Conservation (phyloP, 2,888 invertebrate species). For the Euclidia mi region DNA sequence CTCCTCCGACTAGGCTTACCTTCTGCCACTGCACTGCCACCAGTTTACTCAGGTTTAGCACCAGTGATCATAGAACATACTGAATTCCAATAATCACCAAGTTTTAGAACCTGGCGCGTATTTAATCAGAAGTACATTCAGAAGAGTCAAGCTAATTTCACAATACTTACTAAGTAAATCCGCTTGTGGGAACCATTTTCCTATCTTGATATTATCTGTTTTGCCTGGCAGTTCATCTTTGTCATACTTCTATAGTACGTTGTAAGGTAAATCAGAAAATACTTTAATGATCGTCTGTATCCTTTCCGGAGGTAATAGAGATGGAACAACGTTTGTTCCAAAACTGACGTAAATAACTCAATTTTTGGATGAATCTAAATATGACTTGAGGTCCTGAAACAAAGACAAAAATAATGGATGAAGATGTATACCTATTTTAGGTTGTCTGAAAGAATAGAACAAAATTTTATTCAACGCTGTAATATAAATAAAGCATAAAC, state of each 20-base stretch:
- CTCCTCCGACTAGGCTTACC: no score
- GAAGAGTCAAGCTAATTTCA: no score
- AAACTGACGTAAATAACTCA: conserved; percentile 79
- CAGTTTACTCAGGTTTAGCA: no score
- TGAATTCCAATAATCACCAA: no score
- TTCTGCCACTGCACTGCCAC: no score
- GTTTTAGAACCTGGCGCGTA: no score
- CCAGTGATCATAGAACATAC: no score
- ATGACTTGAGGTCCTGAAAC: conserved; percentile 66
- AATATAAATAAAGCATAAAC: no score
- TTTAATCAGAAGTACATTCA: no score
- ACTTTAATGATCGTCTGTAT: conserved; percentile 63
- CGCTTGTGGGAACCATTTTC: conserved; percentile 26
- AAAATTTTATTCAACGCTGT: no score
- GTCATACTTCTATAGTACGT: conserved; percentile 78
- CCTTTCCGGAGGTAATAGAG: conserved; percentile 58
- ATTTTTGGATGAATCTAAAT: conserved; percentile 65
- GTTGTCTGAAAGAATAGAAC: no score
- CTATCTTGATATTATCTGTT: conserved; percentile 66
- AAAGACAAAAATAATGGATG: background rate
- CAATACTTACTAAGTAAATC: conserved; percentile 33
- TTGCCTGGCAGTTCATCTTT: conserved; percentile 50
- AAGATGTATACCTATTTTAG: no score
- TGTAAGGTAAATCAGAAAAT: conserved; percentile 71
- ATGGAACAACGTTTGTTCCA: conserved; percentile 56